Base-by-base conservation (phyloP, 2,797 vertebrate genomes). In the Semotilus atromaculatus region DNA sequence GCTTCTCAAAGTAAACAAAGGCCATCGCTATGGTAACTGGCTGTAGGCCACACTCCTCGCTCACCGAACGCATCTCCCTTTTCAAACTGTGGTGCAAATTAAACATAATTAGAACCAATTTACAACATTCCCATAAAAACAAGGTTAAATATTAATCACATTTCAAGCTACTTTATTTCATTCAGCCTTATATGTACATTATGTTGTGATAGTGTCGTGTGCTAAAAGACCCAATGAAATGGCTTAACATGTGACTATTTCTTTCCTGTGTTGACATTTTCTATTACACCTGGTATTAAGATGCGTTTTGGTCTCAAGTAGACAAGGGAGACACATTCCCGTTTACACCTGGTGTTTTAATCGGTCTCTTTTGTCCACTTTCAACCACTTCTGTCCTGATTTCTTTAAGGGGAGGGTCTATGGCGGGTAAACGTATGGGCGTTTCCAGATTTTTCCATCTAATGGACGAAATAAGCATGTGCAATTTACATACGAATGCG, bases 1-100 rank as follows among this genome's bases (percentile, higher is more conserved):
- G 95, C 94, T 99, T 99, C 95, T 99, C 98, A 53, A 99, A 99
- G 95, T 99, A 99, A 88, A 99, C 98, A 21, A 97, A 99, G 43
- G 97, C 96, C 97, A 99, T 98, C 2, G 94, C 97, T 88, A 97
- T 96, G 16, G 98, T 98, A 81, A 97, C 97, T 0, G 98, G 98
- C 95, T 99, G 98, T 67, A 99, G 93, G 21, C 86, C 93, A 84
- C 96, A 97, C 90, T 99, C 98, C 85, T 97, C 96, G 0, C 97
- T 96, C 89, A 98, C 94, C 1, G 95, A 95, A 51, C 96, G 94
- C 97, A 99, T 99, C 89, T 99, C 98, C 86, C 97, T 94, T 91
- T 99, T 99, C 84, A 99, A 91, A 90, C 98, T 99, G 81, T 13
- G 66, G n/a, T 23, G 73, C 68, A 66, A 10, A 64, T 26, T 53